Evolutionary conservation across 2,888 invertebrate species (phyloP), one percentile per base, ranked within the genome.

Genomic region (Desoria tigrina): DNA sequence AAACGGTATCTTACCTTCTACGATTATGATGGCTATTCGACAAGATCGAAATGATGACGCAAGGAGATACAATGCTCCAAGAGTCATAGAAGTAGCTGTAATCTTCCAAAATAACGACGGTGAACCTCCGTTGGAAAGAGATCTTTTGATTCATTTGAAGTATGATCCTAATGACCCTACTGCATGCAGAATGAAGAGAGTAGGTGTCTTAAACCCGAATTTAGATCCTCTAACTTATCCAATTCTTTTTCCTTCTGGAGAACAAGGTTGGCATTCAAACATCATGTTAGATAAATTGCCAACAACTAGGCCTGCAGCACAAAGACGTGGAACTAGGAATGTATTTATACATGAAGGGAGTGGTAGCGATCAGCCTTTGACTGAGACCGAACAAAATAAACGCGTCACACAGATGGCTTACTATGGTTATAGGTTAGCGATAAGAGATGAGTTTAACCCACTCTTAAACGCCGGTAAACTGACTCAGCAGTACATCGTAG

Each of bases 401-500:
- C 24, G 58, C 9, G 45, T 58, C 11, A 45, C 58, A 24, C 28
- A 61, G 28, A 57, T 63, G 51, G 56, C 68, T 39, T 74, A 63
- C 42, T 69, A 72, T 32, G 26, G 28, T 2, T 69, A 71, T 54
- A 23, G 42, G 18, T 49, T 75, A 2, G 55, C 63, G 2, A 28
- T 71, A 7, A 45, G 75, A 28, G 58, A 65, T 24, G 18, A 51
- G 2, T 77, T 78, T 66, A 78, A 75, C 64, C 75, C 73, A 6
- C 32, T 79, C 21, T 66, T 73, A 2, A 63, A 45, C 39, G 71
- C 72, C 4, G 73, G 76, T 6, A 70, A 72, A 42, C 64, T 79
- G 4, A 74, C 73, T n/a, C 78, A 78, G 39, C 78, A 79, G 63
- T 79, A 60, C 37, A 42, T 71, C 4, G 78, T 78, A 1, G 78